phyloP scores from a whole-genome alignment of 2,113 vertebrate species.

The Gulo gulo region DNA sequence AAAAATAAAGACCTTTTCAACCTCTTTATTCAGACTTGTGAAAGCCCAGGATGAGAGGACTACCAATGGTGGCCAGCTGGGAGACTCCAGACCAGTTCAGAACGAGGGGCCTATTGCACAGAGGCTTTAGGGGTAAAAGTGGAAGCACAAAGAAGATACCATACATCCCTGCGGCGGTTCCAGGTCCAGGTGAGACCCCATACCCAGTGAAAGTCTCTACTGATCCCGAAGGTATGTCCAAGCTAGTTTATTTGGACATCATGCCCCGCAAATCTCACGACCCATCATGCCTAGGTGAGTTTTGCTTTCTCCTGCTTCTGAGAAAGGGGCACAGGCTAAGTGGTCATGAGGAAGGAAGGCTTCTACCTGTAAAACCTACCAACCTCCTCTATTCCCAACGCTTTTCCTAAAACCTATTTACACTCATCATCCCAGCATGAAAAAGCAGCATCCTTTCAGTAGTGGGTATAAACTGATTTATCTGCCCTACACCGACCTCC shows the following conservation, averaged over 20 bases:
- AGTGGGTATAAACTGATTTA: not conserved
- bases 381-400: not conserved
- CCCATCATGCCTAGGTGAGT: not conserved
- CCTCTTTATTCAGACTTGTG: not conserved
- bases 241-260: not conserved
- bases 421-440: not conserved
- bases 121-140: not conserved
- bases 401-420: not conserved
- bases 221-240: not conserved
- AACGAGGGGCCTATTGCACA: not conserved
- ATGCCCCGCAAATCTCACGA: not conserved
- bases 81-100: not conserved
- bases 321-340: not conserved
- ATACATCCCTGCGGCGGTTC: not conserved
- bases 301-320: not conserved
- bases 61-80: not conserved
- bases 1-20: conserved; percentile 56
- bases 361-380: not conserved
- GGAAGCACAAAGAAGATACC: not conserved
- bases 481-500: not conserved
- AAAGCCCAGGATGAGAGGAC: not conserved
- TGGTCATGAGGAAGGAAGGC: not conserved
- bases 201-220: not conserved
- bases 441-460: not conserved
- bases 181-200: not conserved